These are phyloP conservation scores for Catocala sponsa DNA, from an alignment of 2,888 invertebrate genomes.

Conservation along the genomic window DNA sequence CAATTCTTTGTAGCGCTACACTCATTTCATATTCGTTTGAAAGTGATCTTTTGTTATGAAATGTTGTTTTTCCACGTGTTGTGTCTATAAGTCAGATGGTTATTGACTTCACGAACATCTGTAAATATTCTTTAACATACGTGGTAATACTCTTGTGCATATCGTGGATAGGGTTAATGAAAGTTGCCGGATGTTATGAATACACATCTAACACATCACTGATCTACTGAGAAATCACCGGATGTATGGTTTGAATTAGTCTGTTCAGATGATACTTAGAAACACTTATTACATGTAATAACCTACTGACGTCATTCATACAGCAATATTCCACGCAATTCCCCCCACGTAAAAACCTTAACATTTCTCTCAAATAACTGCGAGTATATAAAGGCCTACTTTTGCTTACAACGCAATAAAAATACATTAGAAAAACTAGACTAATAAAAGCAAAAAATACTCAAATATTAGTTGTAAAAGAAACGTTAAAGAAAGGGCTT, in stretches of 20 bases:
- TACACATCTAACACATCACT: neutral
- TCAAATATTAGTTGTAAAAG: neutral
- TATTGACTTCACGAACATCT: neutral
- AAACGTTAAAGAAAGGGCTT: neutral
- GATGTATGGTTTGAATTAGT: constrained; percentile 1
- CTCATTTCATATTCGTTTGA: constrained; percentile 24
- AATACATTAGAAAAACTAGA: neutral
- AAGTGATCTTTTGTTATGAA: constrained; percentile 15
- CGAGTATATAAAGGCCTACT: neutral
- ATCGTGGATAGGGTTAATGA: neutral
- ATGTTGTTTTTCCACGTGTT: neutral
- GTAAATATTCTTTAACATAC: no score
- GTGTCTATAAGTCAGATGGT: neutral
- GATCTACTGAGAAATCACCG: neutral
- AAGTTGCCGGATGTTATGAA: neutral
- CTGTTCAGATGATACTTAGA: neutral
- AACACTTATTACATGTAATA: neutral
- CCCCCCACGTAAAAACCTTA: no score
- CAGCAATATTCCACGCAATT: no score
- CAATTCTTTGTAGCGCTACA: constrained; percentile 21
- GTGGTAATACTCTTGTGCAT: no score
- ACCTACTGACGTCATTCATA: neutral
- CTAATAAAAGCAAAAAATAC: constrained; percentile 6
- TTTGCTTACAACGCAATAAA: constrained; percentile 2
- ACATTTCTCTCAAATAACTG: no score